Evolutionary conservation across 1,140 invertebrate genomes (phyloP).

Genomic region (Drusus annulatus): DNA sequence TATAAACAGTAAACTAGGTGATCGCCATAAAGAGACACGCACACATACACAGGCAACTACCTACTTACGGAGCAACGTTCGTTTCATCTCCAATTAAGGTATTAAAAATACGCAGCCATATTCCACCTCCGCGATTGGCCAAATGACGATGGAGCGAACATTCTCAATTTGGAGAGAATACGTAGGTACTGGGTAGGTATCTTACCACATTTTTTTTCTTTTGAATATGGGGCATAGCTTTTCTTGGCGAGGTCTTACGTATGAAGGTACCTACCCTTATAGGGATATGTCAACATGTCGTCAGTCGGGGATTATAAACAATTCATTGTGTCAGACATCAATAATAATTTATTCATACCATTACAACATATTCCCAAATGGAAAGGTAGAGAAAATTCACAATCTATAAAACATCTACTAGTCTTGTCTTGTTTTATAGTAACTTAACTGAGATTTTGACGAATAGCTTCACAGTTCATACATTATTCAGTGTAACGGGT

Average conservation of each 20-base stretch:
- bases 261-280: background rate
- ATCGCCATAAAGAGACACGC: slow-evolving; percentile 36
- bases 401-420: no score
- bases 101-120: slow-evolving; percentile 28
- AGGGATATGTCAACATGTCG: background rate
- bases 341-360: no score
- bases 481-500: no score
- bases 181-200: background rate
- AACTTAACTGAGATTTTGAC: no score
- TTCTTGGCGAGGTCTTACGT: background rate
- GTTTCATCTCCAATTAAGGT: slow-evolving; percentile 40
- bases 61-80: slow-evolving; percentile 18
- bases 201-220: background rate
- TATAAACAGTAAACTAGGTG: slow-evolving; percentile 22
- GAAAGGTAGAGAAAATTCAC: no score
- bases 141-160: slow-evolving; percentile 5
- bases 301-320: no score
- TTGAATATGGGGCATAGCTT: slow-evolving; percentile 1
- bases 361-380: no score
- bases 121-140: slow-evolving; percentile 24
- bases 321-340: no score
- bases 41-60: slow-evolving; percentile 3
- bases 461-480: no score
- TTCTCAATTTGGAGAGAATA: slow-evolving; percentile 33
- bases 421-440: no score